Percentiles rank a stretch among this genome's conserved stretches.
These are phyloP conservation scores for Sphyrna mokarran DNA, from an alignment of 2,113 vertebrate species.

Conservation along the genomic window DNA sequence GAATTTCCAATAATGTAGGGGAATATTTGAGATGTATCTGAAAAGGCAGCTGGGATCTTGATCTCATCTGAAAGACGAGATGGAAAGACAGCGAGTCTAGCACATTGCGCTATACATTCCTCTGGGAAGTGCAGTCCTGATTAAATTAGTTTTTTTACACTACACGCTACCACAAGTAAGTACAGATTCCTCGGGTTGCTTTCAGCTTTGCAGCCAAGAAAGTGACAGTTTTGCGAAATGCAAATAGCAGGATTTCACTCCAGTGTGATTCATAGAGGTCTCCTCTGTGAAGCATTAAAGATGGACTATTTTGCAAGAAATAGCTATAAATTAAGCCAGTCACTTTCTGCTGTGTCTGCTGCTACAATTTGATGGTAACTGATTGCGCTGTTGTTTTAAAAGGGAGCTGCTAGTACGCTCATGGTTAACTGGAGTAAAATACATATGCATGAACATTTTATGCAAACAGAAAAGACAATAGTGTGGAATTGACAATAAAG, in stretches of 20 bases:
- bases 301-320: background rate
- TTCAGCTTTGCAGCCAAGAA: background rate
- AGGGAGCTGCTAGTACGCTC: background rate
- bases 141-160: background rate
- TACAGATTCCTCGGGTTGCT: background rate
- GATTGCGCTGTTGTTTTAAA: background rate
- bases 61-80: background rate
- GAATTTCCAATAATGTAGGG: background rate
- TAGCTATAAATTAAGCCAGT: background rate
- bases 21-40: background rate
- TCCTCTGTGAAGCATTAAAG: background rate
- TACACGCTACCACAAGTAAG: background rate
- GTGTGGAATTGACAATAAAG: constrained; percentile 7
- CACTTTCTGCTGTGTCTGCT: background rate
- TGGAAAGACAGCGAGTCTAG: background rate
- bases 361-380: background rate
- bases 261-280: background rate
- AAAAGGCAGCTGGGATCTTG: background rate
- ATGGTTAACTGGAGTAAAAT: background rate
- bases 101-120: background rate
- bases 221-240: background rate
- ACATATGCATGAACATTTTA: background rate
- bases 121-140: background rate
- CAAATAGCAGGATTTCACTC: constrained; percentile 4
- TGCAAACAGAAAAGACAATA: background rate